Conservation (phyloP, 2,888 invertebrate species). For the Lithophane socia region DNA sequence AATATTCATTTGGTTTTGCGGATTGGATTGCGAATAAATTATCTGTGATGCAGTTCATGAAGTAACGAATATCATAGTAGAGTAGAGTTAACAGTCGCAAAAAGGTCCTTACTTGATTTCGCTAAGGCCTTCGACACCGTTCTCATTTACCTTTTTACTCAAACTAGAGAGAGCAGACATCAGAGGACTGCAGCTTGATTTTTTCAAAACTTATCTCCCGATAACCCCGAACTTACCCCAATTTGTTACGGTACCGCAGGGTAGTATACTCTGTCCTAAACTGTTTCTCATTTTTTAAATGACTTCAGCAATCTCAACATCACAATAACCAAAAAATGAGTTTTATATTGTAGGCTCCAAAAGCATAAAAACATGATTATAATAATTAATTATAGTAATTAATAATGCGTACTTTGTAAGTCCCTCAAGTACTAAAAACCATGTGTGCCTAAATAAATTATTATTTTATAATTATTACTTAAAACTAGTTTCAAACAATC, state of each 20-base stretch:
- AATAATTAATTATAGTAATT: background rate
- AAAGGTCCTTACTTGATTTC: background rate
- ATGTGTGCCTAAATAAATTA: background rate
- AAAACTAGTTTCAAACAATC: background rate
- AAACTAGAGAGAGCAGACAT: background rate
- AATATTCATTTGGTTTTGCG: background rate
- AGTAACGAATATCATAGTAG: background rate
- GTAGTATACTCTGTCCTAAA: background rate
- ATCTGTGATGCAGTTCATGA: background rate
- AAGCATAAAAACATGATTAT: background rate
- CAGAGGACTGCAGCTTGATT: background rate
- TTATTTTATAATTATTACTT: background rate
- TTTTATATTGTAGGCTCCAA: background rate
- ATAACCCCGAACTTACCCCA: no score
- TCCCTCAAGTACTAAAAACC: background rate
- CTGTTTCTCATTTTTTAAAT: slow-evolving; percentile 6
- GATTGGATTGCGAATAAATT: background rate
- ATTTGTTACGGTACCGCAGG: background rate
- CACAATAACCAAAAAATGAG: no score
- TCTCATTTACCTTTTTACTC: background rate
- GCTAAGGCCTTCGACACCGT: background rate
- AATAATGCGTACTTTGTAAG: background rate
- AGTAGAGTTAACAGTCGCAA: background rate
- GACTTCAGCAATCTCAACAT: background rate
- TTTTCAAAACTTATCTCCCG: background rate